Evolutionary conservation across 2,888 invertebrate species (phyloP).

Genomic region (Mimachlamys varia): DNA sequence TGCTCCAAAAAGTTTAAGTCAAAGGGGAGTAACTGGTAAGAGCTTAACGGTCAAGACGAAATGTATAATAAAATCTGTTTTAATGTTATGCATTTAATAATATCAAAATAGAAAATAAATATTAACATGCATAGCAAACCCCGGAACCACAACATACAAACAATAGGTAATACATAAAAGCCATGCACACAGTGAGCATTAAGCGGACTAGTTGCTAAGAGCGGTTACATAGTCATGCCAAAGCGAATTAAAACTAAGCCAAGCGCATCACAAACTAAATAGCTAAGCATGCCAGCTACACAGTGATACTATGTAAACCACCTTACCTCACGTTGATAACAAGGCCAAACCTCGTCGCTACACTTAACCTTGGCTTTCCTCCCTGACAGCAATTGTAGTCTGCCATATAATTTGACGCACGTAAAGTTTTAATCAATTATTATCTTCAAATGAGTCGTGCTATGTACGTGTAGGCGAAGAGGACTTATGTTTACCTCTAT

Average conservation of each 20-base stretch:
- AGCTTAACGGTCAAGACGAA: background rate
- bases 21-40: background rate
- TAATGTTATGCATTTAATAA: background rate
- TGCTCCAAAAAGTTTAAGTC: background rate
- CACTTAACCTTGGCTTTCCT: background rate
- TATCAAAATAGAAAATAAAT: background rate
- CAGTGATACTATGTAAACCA: background rate
- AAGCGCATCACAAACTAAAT: background rate
- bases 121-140: background rate
- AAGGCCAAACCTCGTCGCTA: background rate
- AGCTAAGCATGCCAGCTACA: background rate
- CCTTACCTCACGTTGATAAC: background rate
- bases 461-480: background rate
- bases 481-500: background rate
- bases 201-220: background rate
- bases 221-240: background rate
- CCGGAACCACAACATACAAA: background rate
- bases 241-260: constrained; percentile 9
- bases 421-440: background rate
- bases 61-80: too few relatives aligned
- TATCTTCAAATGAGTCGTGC: background rate
- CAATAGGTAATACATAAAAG: background rate
- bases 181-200: background rate
- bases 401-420: constrained; percentile 7
- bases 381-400: background rate